Evolutionary conservation across 2,113 vertebrate species (phyloP).

Genomic region (Emberiza fucata): DNA sequence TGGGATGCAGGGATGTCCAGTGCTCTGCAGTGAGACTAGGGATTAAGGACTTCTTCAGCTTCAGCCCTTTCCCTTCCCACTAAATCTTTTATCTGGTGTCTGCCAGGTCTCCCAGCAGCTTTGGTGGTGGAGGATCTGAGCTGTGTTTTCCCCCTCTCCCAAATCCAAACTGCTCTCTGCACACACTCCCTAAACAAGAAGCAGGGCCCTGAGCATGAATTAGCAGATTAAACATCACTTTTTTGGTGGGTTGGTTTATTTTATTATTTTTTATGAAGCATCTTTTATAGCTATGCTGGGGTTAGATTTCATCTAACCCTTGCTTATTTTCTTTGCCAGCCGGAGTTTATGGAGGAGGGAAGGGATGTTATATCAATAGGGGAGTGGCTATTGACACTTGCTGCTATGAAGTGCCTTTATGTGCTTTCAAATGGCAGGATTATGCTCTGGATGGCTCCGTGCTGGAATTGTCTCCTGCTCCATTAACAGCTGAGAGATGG

Average conservation of each 20-base stretch:
- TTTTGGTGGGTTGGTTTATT: background rate
- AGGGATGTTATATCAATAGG: constrained; percentile 33
- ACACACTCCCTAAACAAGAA: background rate
- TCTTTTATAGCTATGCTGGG: background rate
- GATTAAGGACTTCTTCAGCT: background rate
- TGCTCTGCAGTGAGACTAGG: background rate
- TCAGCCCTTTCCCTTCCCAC: background rate
- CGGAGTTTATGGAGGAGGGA: constrained; percentile 36
- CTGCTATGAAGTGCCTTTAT: constrained; percentile 58
- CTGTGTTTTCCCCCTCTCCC: background rate
- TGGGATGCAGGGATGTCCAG: background rate
- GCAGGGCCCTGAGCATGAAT: background rate
- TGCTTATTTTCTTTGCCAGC: constrained; percentile 39
- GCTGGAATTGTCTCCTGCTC: constrained; percentile 34
- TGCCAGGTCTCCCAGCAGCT: background rate
- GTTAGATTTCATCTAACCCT: constrained; percentile 29
- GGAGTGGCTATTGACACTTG: constrained; percentile 65
- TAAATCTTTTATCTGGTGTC: background rate
- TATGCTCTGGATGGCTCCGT: background rate
- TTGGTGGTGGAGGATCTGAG: background rate
- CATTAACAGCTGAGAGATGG: constrained; percentile 4
- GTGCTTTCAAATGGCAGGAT: constrained; percentile 52
- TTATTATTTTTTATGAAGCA: background rate
- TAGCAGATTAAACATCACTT: background rate
- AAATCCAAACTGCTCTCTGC: background rate